Evolutionary conservation across 2,888 invertebrate species (phyloP).

Genomic region (Dione juno): DNA sequence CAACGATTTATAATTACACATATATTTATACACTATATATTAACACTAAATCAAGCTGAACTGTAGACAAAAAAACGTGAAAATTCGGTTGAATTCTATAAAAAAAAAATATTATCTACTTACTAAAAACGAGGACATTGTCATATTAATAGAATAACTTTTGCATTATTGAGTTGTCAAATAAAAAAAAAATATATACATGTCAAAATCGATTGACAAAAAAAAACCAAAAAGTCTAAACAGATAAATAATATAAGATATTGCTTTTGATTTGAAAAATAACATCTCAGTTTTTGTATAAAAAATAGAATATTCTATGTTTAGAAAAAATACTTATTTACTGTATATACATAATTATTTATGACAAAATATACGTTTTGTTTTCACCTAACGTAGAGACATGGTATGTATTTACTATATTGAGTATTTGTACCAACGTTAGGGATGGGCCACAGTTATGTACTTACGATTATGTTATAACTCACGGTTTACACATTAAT

Average conservation of each 20-base stretch:
- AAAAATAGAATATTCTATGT: conserved; percentile 1
- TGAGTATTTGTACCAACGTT: conserved; percentile 81
- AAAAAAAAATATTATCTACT: conserved; percentile 10
- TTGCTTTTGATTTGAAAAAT: not conserved
- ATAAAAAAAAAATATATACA: not conserved
- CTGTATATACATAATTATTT: not conserved
- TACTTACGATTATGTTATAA: conserved; percentile 61
- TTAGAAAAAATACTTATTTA: conserved; percentile 9
- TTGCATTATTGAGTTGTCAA: conserved; percentile 9
- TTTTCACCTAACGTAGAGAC: conserved; percentile 32
- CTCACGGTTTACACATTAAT: conserved; percentile 63
- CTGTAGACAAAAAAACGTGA: conserved; percentile 26
- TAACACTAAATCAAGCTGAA: conserved; percentile 33
- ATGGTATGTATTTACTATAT: conserved; percentile 73
- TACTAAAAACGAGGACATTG: not conserved
- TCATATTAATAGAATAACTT: conserved; percentile 4
- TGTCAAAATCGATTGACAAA: not conserved
- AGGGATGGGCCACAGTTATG: conserved; percentile 60
- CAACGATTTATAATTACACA: conserved; percentile 30
- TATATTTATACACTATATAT: conserved; percentile 33
- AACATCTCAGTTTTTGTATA: conserved; percentile 5
- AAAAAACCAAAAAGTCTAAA: not conserved
- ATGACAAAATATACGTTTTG: conserved; percentile 12
- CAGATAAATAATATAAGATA: not conserved
- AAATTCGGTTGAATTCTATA: conserved; percentile 29